These are phyloP conservation scores for Athene noctua DNA, from an alignment of 2,113 vertebrate species.

Conservation along the genomic window DNA sequence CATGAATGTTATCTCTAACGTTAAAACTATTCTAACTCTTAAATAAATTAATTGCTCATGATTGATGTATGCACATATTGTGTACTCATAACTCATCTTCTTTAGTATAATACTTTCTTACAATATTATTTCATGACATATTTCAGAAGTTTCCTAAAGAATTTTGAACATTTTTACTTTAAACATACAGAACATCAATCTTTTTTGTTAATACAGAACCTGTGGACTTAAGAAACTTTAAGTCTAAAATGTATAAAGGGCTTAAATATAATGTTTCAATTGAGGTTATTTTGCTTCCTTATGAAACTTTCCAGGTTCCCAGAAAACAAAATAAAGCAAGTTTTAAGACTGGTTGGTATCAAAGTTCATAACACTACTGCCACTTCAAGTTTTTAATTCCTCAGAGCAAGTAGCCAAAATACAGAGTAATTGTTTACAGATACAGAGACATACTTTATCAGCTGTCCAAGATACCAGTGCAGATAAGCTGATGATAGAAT, in stretches of 20 bases:
- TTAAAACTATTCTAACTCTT: too few species aligned
- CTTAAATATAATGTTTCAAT: background rate
- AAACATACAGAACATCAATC: background rate
- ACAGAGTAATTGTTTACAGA: background rate
- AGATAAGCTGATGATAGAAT: background rate
- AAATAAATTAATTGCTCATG: background rate
- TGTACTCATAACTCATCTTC: background rate
- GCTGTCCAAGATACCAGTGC: background rate
- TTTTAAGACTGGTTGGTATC: background rate
- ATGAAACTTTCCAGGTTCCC: background rate
- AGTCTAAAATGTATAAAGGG: background rate
- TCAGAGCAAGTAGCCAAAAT: background rate
- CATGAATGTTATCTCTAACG: background rate
- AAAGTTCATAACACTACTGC: background rate
- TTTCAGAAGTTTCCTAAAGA: background rate
- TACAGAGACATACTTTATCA: background rate
- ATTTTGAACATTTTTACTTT: background rate
- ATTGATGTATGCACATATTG: background rate
- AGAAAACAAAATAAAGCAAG: background rate
- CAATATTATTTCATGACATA: background rate
- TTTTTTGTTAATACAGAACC: background rate
- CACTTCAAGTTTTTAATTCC: background rate
- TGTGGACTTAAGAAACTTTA: background rate
- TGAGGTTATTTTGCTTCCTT: background rate
- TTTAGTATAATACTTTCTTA: background rate